Percentiles rank a stretch among this genome's conserved stretches.
Conservation (phyloP, 2,113 vertebrate genomes). For the Ibidorhyncha struthersii region DNA sequence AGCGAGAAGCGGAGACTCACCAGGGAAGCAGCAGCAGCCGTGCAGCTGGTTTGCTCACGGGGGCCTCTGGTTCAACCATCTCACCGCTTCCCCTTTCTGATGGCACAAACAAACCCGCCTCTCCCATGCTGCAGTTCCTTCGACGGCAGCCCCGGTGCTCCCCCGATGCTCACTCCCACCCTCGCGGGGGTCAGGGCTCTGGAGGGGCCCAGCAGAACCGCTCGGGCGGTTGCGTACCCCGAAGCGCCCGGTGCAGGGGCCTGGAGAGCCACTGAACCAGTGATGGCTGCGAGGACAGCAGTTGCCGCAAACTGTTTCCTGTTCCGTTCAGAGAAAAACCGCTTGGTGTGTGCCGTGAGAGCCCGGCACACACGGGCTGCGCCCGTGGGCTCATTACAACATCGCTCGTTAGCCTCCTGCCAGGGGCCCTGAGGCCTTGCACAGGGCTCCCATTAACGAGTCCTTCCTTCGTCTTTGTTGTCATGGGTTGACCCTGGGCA, state of each 20-base stretch:
- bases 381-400: fast-evolving
- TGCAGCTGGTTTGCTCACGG: neutral
- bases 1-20: neutral
- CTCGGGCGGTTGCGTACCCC: fast-evolving
- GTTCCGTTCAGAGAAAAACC: slow-evolving; percentile 43
- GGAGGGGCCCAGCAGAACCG: neutral
- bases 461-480: neutral
- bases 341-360: fast-evolving
- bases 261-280: fast-evolving
- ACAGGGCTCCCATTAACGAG: fast-evolving
- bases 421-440: neutral
- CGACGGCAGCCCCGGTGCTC: fast-evolving
- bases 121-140: fast-evolving
- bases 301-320: slow-evolving; percentile 4
- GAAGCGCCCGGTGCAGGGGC: fast-evolving
- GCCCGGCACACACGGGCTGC: neutral
- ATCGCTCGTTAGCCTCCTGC: fast-evolving
- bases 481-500: too few species aligned
- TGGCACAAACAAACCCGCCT: neutral
- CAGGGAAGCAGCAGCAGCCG: neutral
- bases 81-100: slow-evolving; percentile 47
- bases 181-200: fast-evolving
- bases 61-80: neutral
- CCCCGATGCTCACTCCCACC: fast-evolving
- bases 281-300: neutral